These are phyloP conservation scores for Ataeniobius toweri DNA, from an alignment of 2,797 vertebrate genomes.

Conservation along the genomic window DNA sequence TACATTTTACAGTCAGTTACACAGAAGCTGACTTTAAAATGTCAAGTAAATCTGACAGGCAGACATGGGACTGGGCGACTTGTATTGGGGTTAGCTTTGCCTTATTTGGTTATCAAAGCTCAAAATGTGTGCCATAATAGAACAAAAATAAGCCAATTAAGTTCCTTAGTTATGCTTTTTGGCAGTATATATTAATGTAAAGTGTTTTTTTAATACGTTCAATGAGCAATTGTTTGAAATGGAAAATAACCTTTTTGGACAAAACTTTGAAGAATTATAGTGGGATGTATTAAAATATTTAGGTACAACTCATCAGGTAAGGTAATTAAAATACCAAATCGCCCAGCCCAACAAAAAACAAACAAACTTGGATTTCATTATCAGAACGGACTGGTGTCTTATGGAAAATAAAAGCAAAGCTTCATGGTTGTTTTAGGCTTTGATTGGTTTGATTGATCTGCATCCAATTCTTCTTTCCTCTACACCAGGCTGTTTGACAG, in stretches of 20 bases:
- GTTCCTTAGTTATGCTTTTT: neutral
- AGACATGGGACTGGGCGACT: slow-evolving; percentile 13
- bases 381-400: slow-evolving; percentile 47
- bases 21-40: slow-evolving; percentile 10
- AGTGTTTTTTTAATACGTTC: neutral
- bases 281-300: neutral
- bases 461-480: neutral
- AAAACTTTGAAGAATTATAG: slow-evolving; percentile 5
- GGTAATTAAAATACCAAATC: neutral
- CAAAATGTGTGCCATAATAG: neutral
- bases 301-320: neutral
- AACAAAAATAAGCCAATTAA: slow-evolving; percentile 1
- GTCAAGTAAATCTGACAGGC: slow-evolving; percentile 9
- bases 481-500: slow-evolving; percentile 52
- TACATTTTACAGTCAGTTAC: slow-evolving; percentile 12
- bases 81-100: neutral
- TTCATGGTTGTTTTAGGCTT: neutral
- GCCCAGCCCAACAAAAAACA: slow-evolving; percentile 29
- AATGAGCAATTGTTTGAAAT: slow-evolving; percentile 3
- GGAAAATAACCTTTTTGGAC: neutral
- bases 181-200: too few species aligned
- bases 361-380: slow-evolving; percentile 5
- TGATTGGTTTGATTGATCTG: neutral
- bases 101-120: neutral
- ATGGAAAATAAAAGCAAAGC: slow-evolving; percentile 1